phyloP scores from a whole-genome alignment of 2,797 vertebrate genomes.

The Rhabdomys pumilio region DNA sequence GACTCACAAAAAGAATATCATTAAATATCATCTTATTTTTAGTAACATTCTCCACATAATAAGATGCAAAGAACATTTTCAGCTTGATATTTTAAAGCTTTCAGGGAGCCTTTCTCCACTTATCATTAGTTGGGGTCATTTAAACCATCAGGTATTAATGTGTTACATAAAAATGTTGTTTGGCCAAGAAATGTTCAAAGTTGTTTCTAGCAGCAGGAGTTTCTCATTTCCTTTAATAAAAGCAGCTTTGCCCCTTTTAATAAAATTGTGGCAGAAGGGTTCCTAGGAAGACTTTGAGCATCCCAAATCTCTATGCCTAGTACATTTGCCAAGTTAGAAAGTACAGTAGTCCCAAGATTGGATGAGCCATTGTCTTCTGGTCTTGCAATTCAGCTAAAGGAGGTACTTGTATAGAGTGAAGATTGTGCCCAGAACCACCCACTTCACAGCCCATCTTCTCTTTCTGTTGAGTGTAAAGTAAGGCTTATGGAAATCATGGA shows the following conservation, averaged over 20 bases:
- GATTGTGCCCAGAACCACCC: neutral
- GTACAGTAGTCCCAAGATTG: too few species aligned
- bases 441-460: neutral
- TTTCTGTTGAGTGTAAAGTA: neutral
- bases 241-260: conserved; percentile 2
- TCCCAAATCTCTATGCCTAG: neutral
- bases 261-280: neutral
- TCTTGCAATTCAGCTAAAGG: neutral
- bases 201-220: conserved; percentile 62
- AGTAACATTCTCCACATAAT: conserved; percentile 42
- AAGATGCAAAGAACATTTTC: conserved; percentile 61
- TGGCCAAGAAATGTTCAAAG: conserved; percentile 35
- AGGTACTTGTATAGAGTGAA: neutral
- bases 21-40: conserved; percentile 58
- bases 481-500: neutral
- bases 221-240: conserved; percentile 14
- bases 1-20: conserved; percentile 16
- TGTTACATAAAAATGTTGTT: conserved; percentile 58
- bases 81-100: conserved; percentile 38
- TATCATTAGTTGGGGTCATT: conserved; percentile 68
- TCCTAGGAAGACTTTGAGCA: neutral
- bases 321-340: neutral
- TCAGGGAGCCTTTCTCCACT: neutral
- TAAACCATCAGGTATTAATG: conserved; percentile 66
- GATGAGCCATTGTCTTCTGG: neutral